Conservation (phyloP, 2,888 invertebrate genomes). For the Cryptus viduatorius region DNA sequence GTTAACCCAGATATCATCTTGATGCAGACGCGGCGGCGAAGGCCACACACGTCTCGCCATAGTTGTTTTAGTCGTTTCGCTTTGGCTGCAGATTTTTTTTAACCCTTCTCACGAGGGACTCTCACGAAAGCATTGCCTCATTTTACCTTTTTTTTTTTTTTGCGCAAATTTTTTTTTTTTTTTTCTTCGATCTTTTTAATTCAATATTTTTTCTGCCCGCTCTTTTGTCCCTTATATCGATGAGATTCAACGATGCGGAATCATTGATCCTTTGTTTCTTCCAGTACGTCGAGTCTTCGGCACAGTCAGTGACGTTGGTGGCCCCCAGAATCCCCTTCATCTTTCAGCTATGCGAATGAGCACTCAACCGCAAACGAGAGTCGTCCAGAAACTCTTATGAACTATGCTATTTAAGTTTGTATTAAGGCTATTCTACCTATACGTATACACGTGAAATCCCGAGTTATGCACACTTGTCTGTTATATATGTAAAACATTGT, state of each 20-base stretch:
- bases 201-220: conserved; percentile 18
- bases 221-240: conserved; percentile 48
- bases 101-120: background rate
- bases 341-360: conserved; percentile 34
- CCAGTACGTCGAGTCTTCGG: conserved; percentile 24
- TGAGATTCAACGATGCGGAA: conserved; percentile 52
- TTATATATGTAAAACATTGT: conserved; percentile 22
- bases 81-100: background rate
- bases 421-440: background rate
- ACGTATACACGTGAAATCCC: background rate
- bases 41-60: conserved; percentile 28
- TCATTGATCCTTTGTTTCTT: conserved; percentile 63
- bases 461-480: background rate
- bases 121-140: background rate
- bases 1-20: conserved; percentile 58
- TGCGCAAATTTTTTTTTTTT: background rate
- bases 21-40: conserved; percentile 15
- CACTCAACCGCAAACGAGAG: conserved; percentile 57
- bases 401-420: conserved; percentile 32
- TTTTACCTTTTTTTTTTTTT: background rate
- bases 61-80: conserved; percentile 28
- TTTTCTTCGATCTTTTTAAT: background rate
- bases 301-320: conserved; percentile 33
- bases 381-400: conserved; percentile 6
- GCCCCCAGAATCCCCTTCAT: conserved; percentile 38